Evolutionary conservation across 1,140 invertebrate species (phyloP), one percentile per base, ranked within the genome.

Genomic region (Tribolium madens): DNA sequence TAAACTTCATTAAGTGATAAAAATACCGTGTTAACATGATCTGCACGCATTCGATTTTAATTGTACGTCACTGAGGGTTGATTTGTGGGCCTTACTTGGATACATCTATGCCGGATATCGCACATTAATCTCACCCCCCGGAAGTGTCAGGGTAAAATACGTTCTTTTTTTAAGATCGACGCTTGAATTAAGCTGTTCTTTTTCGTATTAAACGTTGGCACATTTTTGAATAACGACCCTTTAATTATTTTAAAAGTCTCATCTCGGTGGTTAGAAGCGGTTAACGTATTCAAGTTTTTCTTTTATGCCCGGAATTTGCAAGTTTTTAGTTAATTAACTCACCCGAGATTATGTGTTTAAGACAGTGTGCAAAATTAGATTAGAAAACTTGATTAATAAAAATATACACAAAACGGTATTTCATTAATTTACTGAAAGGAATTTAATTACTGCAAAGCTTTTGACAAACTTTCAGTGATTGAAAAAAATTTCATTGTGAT

Each of bases 1-100:
- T 31, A 33, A 64, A 33, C 57, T 3, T 64, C 57, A 64, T 64
- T 33, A 64, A 33, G 10, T 21, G 21, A 12, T 12, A 64, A 50
- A 64, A 64, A 64, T 64, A 64, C 26, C 12, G 57, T 33, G 57
- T 64, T 64, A 64, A 64, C 57, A 64, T 64, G 52, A 26, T 17
- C 52, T 57, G 52, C 52, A 57, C 52, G 52, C 52, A 57, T 64
- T 33, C 21, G 21, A 33, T 64, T 64, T 64, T 64, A 64, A 64
- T 64, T 64, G 57, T 64, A 64, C 57, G 57, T 64, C 57, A 64
- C 7, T 33, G 21, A 12, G 57, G 12, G 14, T 64, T 64, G 57
- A 64, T 64, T 64, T 64, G 57, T 64, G 57, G 57, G 26, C 57
- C 57, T 42, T 64, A 64, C 21, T 64, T 33, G 57, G 57, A 64